These are phyloP conservation scores for Tillus elongatus DNA, from an alignment of 2,888 invertebrate genomes.

Conservation along the genomic window DNA sequence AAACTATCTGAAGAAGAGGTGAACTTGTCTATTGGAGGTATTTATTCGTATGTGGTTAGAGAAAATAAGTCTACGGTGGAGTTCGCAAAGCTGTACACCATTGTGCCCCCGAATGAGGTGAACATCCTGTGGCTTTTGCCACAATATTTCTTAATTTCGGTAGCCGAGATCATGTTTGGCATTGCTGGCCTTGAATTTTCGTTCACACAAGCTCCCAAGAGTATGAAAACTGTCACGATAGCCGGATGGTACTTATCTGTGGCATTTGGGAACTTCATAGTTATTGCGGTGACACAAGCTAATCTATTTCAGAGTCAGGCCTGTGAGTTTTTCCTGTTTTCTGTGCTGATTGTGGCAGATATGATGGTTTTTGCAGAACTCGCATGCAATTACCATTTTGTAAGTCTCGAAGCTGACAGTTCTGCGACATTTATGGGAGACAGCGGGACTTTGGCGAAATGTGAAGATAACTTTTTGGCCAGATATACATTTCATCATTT, in stretches of 20 bases:
- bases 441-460: too few relatives aligned
- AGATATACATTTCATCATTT: too few relatives aligned
- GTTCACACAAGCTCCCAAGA: conserved; percentile 72
- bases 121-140: conserved; percentile 67
- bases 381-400: conserved; percentile 45
- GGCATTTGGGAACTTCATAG: conserved; percentile 71
- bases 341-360: conserved; percentile 54
- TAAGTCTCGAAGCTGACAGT: conserved; percentile 38
- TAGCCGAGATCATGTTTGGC: conserved; percentile 76
- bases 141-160: conserved; percentile 69
- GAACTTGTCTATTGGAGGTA: conserved; percentile 42
- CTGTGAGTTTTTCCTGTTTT: conserved; percentile 66
- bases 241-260: conserved; percentile 79
- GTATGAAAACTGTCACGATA: conserved; percentile 76
- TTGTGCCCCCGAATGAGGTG: conserved; percentile 56
- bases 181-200: conserved; percentile 77
- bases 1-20: conserved; percentile 25
- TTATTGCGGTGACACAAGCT: conserved; percentile 62
- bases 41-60: conserved; percentile 48
- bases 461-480: too few relatives aligned
- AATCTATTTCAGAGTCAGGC: conserved; percentile 59
- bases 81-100: conserved; percentile 49
- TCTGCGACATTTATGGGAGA: too few relatives aligned
- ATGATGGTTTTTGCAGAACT: conserved; percentile 55
- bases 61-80: too few relatives aligned